These are phyloP conservation scores for Erythrocercus mccallii DNA, from an alignment of 2,113 vertebrate genomes.

Conservation along the genomic window DNA sequence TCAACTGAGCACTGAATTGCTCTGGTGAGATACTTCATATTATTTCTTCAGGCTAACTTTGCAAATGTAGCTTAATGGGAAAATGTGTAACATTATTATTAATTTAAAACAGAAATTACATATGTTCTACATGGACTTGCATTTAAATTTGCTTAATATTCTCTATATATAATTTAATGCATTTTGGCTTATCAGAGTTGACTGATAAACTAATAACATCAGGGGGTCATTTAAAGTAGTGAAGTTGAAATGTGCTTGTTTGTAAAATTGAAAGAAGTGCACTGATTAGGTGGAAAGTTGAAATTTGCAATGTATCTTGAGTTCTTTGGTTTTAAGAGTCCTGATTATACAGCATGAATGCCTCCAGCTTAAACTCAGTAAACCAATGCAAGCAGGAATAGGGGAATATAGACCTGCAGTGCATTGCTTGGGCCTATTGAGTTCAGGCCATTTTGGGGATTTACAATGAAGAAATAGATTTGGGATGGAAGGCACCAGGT, in stretches of 20 bases:
- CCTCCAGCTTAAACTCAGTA: not conserved
- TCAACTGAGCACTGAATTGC: not conserved
- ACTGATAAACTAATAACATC: not conserved
- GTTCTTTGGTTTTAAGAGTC: not conserved
- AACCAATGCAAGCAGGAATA: not conserved
- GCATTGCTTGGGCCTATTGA: not conserved
- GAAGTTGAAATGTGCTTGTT: not conserved
- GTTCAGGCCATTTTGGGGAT: not conserved
- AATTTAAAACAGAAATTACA: not conserved
- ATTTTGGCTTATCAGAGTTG: not conserved
- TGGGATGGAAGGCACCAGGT: not conserved
- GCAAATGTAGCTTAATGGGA: not conserved
- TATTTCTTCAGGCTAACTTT: conserved; percentile 2
- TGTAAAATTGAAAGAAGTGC: not conserved
- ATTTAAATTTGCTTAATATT: not conserved
- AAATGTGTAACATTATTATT: conserved; percentile 11
- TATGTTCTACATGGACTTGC: not conserved
- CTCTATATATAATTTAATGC: not conserved
- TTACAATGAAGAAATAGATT: not conserved
- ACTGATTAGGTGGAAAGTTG: not conserved
- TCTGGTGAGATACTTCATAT: not conserved
- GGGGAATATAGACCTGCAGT: not conserved
- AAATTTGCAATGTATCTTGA: not conserved
- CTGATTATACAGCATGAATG: not conserved
- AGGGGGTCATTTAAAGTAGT: not conserved